Percentiles rank a stretch among this genome's conserved stretches.
These are phyloP conservation scores for Chrysina gloriosa DNA, from an alignment of 2,888 invertebrate genomes.

Conservation along the genomic window DNA sequence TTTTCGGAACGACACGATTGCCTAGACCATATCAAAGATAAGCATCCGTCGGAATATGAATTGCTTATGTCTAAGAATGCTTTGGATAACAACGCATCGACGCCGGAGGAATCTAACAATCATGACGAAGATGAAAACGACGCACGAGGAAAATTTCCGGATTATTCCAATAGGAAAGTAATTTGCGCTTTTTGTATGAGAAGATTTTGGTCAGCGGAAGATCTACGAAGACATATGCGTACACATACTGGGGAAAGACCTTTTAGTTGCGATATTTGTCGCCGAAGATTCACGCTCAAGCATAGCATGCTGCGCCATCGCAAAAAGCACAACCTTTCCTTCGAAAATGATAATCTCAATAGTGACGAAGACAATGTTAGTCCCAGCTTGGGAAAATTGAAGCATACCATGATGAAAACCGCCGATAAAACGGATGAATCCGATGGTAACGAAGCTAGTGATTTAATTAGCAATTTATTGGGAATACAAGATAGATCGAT, in stretches of 20 bases:
- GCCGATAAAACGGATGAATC: conserved; percentile 67
- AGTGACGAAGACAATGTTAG: conserved; percentile 62
- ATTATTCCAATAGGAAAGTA: conserved; percentile 88
- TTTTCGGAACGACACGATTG: conserved; percentile 84
- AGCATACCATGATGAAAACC: conserved; percentile 64
- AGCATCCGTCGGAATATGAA: conserved; percentile 83
- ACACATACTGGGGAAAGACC: conserved; percentile 94
- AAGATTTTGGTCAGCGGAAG: conserved; percentile 95
- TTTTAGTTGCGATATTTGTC: conserved; percentile 91
- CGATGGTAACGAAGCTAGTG: conserved; percentile 70
- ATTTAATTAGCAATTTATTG: conserved; percentile 89
- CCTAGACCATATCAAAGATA: conserved; percentile 81
- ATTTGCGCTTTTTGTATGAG: conserved; percentile 94
- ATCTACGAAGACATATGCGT: conserved; percentile 91
- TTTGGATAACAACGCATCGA: conserved; percentile 71
- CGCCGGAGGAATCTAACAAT: conserved; percentile 64
- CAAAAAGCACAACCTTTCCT: conserved; percentile 79
- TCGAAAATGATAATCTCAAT: conserved; percentile 62
- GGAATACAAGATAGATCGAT: conserved; percentile 88
- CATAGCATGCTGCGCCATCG: conserved; percentile 95
- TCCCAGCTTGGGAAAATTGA: conserved; percentile 53
- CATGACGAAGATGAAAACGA: conserved; percentile 76
- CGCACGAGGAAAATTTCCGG: conserved; percentile 83
- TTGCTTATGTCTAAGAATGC: conserved; percentile 86
- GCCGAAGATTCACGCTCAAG: conserved; percentile 89